Evolutionary conservation across 2,113 vertebrate species (phyloP).

Genomic region (Peucedramus taeniatus): DNA sequence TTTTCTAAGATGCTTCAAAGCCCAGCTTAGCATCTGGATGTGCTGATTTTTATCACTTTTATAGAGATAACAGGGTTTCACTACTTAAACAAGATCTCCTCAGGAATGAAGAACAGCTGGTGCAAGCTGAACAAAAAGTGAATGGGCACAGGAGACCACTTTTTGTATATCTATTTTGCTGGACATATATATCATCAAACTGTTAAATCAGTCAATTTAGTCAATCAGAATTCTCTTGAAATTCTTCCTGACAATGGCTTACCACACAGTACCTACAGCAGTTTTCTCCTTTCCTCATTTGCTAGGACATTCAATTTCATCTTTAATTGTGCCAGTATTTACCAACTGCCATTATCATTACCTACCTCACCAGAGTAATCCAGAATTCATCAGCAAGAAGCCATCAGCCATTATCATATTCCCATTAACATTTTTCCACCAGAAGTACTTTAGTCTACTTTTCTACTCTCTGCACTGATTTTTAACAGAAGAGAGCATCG

Average conservation of each 20-base stretch:
- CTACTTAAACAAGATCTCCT: background rate
- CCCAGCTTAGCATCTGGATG: slow-evolving; percentile 27
- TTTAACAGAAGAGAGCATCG: background rate
- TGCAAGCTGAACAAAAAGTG: background rate
- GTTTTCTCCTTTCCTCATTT: background rate
- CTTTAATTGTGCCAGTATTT: background rate
- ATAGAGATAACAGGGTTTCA: background rate
- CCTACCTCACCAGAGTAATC: background rate
- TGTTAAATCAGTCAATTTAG: background rate
- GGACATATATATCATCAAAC: background rate
- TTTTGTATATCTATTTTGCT: background rate
- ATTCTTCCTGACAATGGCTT: background rate
- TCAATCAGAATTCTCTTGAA: background rate
- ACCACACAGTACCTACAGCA: background rate
- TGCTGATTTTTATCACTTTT: slow-evolving; percentile 13
- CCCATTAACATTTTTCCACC: background rate
- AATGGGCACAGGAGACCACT: background rate
- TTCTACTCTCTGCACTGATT: background rate
- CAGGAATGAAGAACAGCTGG: background rate
- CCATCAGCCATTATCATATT: background rate
- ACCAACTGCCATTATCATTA: background rate
- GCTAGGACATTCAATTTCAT: background rate
- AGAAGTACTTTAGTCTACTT: background rate
- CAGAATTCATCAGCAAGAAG: background rate
- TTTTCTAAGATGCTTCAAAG: slow-evolving; percentile 31